phyloP scores from a whole-genome alignment of 2,797 vertebrate genomes.

The Harpagifer antarcticus region DNA sequence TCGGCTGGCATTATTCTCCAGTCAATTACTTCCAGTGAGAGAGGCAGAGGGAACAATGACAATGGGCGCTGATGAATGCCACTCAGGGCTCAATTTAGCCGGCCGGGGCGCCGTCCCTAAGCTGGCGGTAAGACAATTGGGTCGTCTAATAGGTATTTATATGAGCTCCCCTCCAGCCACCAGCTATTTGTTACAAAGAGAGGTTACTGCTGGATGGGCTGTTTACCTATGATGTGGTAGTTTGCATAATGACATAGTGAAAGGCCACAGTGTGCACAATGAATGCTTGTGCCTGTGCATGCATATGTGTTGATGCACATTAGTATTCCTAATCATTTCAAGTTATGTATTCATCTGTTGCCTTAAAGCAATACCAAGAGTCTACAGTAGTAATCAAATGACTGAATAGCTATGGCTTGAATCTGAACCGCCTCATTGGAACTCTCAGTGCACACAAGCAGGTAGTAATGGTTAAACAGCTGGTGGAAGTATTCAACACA shows the following conservation, averaged over 20 bases:
- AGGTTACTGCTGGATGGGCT: constrained; percentile 71
- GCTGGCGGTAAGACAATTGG: constrained; percentile 82
- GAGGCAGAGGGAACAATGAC: constrained; percentile 75
- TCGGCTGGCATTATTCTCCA: constrained; percentile 79
- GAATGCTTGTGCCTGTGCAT: background rate
- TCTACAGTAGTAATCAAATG: constrained; percentile 37
- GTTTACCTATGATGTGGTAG: constrained; percentile 56
- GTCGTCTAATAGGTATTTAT: constrained; percentile 83
- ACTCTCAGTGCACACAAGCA: constrained; percentile 27
- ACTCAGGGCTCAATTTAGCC: constrained; percentile 78
- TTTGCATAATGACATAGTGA: constrained; percentile 53
- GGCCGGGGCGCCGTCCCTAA: constrained; percentile 56
- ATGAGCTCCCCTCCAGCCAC: constrained; percentile 62
- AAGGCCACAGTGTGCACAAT: constrained; percentile 19
- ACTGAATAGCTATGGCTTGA: constrained; percentile 9
- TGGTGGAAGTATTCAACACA: constrained; percentile 70
- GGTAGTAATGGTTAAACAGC: constrained; percentile 56
- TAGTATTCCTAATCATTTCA: constrained; percentile 33
- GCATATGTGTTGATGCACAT: constrained; percentile 15
- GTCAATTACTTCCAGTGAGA: constrained; percentile 81
- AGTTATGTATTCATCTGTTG: constrained; percentile 25
- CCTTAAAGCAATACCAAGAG: constrained; percentile 17
- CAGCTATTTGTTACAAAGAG: constrained; percentile 77
- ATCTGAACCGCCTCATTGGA: constrained; percentile 32
- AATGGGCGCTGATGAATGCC: constrained; percentile 83